phyloP scores from a whole-genome alignment of 2,888 invertebrate species.

The Congeria kusceri region DNA sequence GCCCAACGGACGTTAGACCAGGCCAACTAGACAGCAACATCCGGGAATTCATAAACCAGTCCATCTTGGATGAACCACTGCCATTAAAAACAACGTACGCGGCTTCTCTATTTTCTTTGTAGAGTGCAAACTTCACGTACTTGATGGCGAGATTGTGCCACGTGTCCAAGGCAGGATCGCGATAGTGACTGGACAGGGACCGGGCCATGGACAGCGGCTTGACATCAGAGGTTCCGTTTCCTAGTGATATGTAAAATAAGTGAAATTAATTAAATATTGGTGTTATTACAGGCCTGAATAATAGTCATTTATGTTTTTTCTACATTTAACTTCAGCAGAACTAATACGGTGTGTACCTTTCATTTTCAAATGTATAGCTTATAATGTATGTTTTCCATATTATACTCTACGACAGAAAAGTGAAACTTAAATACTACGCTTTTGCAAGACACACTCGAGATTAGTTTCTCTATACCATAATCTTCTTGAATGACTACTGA shows the following conservation, averaged over 20 bases:
- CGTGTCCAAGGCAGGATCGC: not conserved
- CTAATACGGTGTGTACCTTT: too few species aligned
- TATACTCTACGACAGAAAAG: too few species aligned
- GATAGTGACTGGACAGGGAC: not conserved
- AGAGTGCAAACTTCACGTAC: constrained; percentile 4
- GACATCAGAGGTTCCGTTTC: not conserved
- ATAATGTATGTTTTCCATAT: too few species aligned
- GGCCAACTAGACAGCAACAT: not conserved
- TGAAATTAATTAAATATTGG: too few species aligned
- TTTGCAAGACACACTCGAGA: too few species aligned
- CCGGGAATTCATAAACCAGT: not conserved
- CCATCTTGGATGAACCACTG: not conserved
- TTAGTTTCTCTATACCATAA: too few species aligned
- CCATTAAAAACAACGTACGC: not conserved
- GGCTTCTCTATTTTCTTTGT: not conserved
- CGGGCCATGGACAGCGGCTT: not conserved
- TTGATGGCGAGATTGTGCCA: not conserved
- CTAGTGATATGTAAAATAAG: not conserved
- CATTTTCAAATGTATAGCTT: too few species aligned
- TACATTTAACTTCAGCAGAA: too few species aligned
- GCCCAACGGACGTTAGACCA: not conserved
- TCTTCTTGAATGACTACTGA: too few species aligned
- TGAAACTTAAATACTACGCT: too few species aligned
- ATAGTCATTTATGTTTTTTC: too few species aligned
- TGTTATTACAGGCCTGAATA: too few species aligned